A percentile compares a stretch with the other conserved stretches of the same genome.
Evolutionary conservation across 2,888 invertebrate species (phyloP).

Genomic region (Cosmorhoe ocellata): DNA sequence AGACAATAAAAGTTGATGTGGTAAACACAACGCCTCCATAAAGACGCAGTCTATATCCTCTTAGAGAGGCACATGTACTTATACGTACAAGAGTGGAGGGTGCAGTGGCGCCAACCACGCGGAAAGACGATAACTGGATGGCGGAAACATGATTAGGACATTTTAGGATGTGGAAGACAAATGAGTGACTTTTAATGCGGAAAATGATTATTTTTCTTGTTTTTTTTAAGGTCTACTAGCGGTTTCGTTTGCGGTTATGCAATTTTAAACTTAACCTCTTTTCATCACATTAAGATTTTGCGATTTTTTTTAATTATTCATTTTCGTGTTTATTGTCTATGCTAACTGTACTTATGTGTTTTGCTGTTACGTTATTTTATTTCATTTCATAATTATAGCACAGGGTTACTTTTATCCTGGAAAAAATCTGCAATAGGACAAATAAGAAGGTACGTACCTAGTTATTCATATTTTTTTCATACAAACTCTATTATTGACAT

Average conservation of each 20-base stretch:
- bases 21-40: conserved; percentile 56
- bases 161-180: conserved; percentile 16
- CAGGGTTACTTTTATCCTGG: too few relatives aligned
- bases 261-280: too few relatives aligned
- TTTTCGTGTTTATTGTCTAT: too few relatives aligned
- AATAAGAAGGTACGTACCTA: background rate
- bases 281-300: too few relatives aligned
- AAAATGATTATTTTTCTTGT: background rate
- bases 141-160: conserved; percentile 38
- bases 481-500: conserved; percentile 23
- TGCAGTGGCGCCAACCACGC: conserved; percentile 52
- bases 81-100: conserved; percentile 30
- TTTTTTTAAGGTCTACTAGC: too few relatives aligned
- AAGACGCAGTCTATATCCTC: conserved; percentile 41
- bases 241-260: too few relatives aligned
- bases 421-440: too few relatives aligned
- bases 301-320: too few relatives aligned
- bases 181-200: conserved; percentile 11
- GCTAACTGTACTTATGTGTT: too few relatives aligned
- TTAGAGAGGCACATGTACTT: too few relatives aligned
- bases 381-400: too few relatives aligned
- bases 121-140: conserved; percentile 43
- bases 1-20: conserved; percentile 47
- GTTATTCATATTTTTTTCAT: conserved; percentile 9
- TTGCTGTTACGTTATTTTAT: too few relatives aligned